Evolutionary conservation across 2,113 vertebrate species (phyloP).

Genomic region (Piprites chloris): DNA sequence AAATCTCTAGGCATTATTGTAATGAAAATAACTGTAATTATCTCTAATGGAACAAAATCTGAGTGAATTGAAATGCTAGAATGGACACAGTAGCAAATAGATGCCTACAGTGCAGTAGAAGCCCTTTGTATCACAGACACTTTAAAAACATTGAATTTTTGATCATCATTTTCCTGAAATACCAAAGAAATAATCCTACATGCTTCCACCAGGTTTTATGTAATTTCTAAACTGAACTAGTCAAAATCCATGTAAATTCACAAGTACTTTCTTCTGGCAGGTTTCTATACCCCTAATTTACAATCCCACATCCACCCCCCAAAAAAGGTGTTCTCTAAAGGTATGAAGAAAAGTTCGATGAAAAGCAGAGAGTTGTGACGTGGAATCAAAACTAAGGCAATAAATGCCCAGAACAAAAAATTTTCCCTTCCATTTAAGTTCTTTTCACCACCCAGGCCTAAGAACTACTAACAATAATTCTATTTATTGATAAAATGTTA

Average conservation of each 20-base stretch:
- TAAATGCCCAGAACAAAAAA: neutral
- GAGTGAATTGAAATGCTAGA: neutral
- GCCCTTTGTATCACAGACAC: neutral
- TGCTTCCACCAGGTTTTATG: neutral
- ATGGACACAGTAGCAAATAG: neutral
- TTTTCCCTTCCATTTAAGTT: neutral
- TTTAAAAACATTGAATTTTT: neutral
- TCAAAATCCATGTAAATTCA: neutral
- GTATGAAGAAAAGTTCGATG: neutral
- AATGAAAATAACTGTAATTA: constrained; percentile 28
- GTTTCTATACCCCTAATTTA: neutral
- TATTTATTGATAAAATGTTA: neutral
- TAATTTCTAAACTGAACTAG: neutral
- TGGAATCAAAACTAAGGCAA: neutral
- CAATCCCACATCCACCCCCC: rapidly evolving
- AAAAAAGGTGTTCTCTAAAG: neutral
- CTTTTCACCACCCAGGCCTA: neutral
- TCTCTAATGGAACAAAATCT: neutral
- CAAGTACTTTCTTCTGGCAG: neutral
- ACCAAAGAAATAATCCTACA: neutral
- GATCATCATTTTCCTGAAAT: neutral
- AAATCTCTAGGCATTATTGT: neutral
- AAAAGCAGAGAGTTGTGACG: neutral
- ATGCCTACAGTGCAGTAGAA: neutral
- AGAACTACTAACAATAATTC: neutral